Evolutionary conservation across 1,140 invertebrate species (phyloP).

Genomic region (Bacillus rossius): DNA sequence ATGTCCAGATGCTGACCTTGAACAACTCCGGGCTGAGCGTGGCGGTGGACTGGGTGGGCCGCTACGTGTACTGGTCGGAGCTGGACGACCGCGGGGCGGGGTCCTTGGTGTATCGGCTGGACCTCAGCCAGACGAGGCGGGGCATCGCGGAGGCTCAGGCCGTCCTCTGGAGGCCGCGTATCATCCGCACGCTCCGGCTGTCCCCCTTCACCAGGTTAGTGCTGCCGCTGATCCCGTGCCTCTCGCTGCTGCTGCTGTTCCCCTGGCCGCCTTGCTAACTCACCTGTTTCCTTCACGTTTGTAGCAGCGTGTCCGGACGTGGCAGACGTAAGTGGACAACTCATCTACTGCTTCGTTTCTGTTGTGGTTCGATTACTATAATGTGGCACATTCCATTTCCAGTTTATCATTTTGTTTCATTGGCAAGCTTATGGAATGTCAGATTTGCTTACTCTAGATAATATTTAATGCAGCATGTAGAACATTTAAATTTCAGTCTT

Average conservation of each 20-base stretch:
- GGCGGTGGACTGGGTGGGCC: slow-evolving; percentile 79
- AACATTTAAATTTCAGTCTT: background rate
- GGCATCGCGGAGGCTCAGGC: slow-evolving; percentile 42
- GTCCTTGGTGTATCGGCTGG: slow-evolving; percentile 48
- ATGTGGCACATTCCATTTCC: background rate
- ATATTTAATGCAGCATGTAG: background rate
- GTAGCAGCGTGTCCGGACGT: slow-evolving; percentile 1
- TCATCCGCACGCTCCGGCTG: slow-evolving; percentile 59
- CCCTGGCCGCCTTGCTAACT: background rate
- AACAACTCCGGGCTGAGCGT: slow-evolving; percentile 60
- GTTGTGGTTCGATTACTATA: background rate
- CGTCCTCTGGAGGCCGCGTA: slow-evolving; percentile 43
- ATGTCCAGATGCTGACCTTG: slow-evolving; percentile 52
- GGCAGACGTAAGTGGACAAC: background rate
- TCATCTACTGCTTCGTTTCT: background rate
- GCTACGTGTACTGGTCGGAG: slow-evolving; percentile 76
- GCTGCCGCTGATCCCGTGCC: background rate
- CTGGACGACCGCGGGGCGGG: slow-evolving; percentile 42
- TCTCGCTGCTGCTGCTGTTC: background rate
- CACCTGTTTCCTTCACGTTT: background rate
- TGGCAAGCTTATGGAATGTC: too few species aligned
- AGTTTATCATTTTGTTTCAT: background rate
- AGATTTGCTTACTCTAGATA: too few species aligned
- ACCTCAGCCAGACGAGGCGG: slow-evolving; percentile 47
- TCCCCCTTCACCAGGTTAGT: slow-evolving; percentile 62